phyloP scores from a whole-genome alignment of 2,113 vertebrate species.

The Forbesichthys agassizii region DNA sequence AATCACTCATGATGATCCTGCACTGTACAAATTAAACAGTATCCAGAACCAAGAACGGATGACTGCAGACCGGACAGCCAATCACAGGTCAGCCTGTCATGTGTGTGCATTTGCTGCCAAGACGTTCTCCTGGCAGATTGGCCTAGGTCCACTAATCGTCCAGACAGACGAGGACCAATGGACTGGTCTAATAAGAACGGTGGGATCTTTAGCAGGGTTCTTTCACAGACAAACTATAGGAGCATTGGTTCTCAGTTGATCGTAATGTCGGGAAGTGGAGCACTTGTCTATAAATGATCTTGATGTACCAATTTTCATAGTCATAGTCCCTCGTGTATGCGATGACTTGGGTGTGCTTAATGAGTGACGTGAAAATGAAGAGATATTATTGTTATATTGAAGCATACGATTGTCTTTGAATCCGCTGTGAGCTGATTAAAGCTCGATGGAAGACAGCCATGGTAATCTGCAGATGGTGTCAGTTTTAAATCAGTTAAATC shows the following conservation, averaged over 20 bases:
- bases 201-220: constrained; percentile 32
- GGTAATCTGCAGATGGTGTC: constrained; percentile 27
- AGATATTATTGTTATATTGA: background rate
- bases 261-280: constrained; percentile 10
- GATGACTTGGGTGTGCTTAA: background rate
- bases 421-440: constrained; percentile 12
- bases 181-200: constrained; percentile 42
- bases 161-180: constrained; percentile 57
- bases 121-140: constrained; percentile 47
- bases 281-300: constrained; percentile 15
- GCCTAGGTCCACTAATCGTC: constrained; percentile 54
- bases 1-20: constrained; percentile 63
- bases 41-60: constrained; percentile 57
- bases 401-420: constrained; percentile 1
- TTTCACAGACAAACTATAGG: constrained; percentile 15
- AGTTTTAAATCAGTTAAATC: constrained; percentile 28
- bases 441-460: constrained; percentile 54
- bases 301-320: constrained; percentile 10
- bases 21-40: constrained; percentile 64
- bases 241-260: constrained; percentile 4
- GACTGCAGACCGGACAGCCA: constrained; percentile 74
- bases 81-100: constrained; percentile 63
- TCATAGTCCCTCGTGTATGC: constrained; percentile 11
- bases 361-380: background rate
- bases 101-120: constrained; percentile 46